Evolutionary conservation across 2,888 invertebrate genomes (phyloP).

Genomic region (Pristionchus maxplancki): DNA sequence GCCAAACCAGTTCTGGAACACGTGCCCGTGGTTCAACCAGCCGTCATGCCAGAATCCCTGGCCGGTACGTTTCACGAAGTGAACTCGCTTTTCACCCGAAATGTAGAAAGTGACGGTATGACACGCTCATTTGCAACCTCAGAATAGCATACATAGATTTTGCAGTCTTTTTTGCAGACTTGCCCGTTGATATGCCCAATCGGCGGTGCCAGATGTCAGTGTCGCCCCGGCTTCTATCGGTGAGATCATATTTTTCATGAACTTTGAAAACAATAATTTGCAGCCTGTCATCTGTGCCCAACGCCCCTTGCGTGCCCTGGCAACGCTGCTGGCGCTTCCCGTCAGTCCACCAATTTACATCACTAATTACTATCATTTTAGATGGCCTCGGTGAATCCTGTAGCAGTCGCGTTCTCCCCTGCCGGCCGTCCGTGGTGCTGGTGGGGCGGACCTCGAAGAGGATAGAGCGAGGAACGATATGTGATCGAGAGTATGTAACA

Average conservation of each 20-base stretch:
- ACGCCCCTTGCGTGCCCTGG: not conserved
- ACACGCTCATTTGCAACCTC: too few species aligned
- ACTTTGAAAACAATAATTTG: not conserved
- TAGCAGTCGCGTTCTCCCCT: not conserved
- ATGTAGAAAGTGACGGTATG: too few species aligned
- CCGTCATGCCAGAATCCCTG: not conserved
- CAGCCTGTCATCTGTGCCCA: not conserved
- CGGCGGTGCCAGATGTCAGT: not conserved
- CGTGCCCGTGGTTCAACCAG: not conserved
- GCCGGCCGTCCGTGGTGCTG: not conserved
- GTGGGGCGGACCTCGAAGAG: not conserved
- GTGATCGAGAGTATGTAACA: not conserved
- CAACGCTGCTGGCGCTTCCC: not conserved
- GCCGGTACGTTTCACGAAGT: not conserved
- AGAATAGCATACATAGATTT: too few species aligned
- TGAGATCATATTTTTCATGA: not conserved
- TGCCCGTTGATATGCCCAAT: not conserved
- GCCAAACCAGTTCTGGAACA: not conserved
- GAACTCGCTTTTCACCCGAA: too few species aligned
- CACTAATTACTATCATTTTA: not conserved
- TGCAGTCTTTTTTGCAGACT: not conserved
- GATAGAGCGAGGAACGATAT: not conserved
- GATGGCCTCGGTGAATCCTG: not conserved
- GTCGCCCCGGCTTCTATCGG: not conserved
- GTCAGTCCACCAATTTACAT: not conserved